Conservation (phyloP, 2,113 vertebrate species). For the Callithrix jacchus region DNA sequence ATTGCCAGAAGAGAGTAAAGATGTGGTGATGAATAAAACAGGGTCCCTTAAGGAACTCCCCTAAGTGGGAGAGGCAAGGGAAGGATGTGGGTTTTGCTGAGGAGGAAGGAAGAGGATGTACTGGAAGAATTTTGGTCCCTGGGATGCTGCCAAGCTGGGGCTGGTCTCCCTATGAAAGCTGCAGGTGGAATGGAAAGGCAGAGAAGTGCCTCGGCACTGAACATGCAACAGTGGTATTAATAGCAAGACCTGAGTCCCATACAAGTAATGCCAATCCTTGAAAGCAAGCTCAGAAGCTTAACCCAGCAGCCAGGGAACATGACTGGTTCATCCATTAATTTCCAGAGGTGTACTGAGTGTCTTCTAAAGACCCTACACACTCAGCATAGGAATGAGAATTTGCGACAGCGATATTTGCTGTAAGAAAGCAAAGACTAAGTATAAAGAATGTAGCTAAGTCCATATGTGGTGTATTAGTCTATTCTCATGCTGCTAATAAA, state of each 20-base stretch:
- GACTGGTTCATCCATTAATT: not conserved
- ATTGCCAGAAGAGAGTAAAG: not conserved
- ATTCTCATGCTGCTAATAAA: no score
- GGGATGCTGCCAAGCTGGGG: not conserved
- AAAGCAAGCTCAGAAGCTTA: not conserved
- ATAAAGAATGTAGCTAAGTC: not conserved
- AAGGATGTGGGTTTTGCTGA: not conserved
- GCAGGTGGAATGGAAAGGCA: not conserved
- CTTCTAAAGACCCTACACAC: not conserved
- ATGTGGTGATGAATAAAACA: not conserved
- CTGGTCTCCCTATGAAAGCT: not conserved
- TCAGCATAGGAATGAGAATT: not conserved
- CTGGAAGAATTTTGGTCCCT: not conserved
- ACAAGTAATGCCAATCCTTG: not conserved
- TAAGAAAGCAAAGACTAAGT: not conserved
- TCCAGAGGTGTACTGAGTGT: not conserved
- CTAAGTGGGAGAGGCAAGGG: conserved; percentile 11
- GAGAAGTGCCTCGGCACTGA: not conserved
- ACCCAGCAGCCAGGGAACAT: not conserved
- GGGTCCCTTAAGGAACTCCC: conserved; percentile 15
- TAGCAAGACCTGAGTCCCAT: not conserved
- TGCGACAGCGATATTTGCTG: not conserved
- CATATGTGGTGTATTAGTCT: no score
- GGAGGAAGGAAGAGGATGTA: not conserved
- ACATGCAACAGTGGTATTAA: not conserved